Conservation (phyloP, 2,113 vertebrate genomes). For the Cricetomys ansorgei region DNA sequence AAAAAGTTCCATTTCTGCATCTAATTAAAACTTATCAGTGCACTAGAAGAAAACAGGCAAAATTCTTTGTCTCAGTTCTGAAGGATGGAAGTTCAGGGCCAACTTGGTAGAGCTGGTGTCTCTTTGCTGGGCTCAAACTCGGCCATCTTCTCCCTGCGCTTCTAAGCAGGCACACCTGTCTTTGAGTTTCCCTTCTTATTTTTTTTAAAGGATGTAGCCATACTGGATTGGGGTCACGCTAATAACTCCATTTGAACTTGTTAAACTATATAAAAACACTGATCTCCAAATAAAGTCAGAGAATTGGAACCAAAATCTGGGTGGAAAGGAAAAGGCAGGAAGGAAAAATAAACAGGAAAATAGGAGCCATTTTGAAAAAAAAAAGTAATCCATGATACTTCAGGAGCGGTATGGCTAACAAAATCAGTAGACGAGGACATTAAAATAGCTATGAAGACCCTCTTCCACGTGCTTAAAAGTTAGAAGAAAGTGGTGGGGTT, state of each 20-base stretch:
- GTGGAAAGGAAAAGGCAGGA: neutral
- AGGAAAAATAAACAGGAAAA: neutral
- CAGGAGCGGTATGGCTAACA: neutral
- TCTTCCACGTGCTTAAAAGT: neutral
- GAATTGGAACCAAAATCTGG: neutral
- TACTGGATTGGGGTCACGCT: neutral
- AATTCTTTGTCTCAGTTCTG: neutral
- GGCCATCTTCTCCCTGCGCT: neutral
- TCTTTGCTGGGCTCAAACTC: neutral
- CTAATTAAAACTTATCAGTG: neutral
- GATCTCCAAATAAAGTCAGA: neutral
- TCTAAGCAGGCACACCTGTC: neutral
- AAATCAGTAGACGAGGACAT: neutral
- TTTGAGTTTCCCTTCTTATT: neutral
- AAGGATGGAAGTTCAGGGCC: neutral
- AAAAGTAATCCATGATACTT: neutral
- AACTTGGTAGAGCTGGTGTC: neutral
- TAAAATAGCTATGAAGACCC: neutral
- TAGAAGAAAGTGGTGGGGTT: neutral
- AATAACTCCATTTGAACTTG: neutral
- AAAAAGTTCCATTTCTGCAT: neutral
- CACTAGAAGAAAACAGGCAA: neutral
- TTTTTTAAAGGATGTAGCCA: constrained; percentile 6
- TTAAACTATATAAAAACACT: neutral
- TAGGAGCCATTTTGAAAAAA: neutral